phyloP scores from a whole-genome alignment of 64 coral and sea anemone genomes.

The Acropora tenuis region DNA sequence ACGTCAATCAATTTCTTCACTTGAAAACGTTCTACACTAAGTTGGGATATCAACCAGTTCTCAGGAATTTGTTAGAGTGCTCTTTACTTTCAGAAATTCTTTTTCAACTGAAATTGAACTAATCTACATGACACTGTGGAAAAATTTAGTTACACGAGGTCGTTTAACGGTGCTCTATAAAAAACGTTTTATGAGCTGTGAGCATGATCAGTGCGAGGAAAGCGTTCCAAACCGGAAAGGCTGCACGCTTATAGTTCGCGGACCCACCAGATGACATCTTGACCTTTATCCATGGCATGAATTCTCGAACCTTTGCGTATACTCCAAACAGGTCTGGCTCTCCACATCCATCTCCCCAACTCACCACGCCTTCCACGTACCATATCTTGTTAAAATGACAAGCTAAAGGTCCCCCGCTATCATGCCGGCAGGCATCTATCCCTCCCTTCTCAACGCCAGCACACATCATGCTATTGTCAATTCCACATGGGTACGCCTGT shows the following conservation, averaged over 20 bases:
- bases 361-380: conserved; percentile 27
- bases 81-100: too few relatives aligned
- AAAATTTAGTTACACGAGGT: too few relatives aligned
- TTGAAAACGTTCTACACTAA: too few relatives aligned
- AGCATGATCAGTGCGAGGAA: too few relatives aligned
- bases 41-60: too few relatives aligned
- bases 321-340: background rate
- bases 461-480: conserved; percentile 31
- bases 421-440: conserved; percentile 28
- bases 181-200: too few relatives aligned
- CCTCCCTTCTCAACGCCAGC: conserved; percentile 10
- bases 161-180: too few relatives aligned
- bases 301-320: conserved; percentile 1
- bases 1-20: too few relatives aligned
- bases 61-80: too few relatives aligned
- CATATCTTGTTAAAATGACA: conserved; percentile 12
- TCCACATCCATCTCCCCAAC: conserved; percentile 21
- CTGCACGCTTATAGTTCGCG: background rate
- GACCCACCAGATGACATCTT: background rate
- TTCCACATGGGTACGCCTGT: background rate
- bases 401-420: conserved; percentile 13
- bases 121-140: too few relatives aligned
- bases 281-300: background rate
- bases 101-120: too few relatives aligned
- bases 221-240: too few relatives aligned